These are phyloP conservation scores for Marisa cornuarietis DNA, from an alignment of 1,140 invertebrate species.

Conservation along the genomic window DNA sequence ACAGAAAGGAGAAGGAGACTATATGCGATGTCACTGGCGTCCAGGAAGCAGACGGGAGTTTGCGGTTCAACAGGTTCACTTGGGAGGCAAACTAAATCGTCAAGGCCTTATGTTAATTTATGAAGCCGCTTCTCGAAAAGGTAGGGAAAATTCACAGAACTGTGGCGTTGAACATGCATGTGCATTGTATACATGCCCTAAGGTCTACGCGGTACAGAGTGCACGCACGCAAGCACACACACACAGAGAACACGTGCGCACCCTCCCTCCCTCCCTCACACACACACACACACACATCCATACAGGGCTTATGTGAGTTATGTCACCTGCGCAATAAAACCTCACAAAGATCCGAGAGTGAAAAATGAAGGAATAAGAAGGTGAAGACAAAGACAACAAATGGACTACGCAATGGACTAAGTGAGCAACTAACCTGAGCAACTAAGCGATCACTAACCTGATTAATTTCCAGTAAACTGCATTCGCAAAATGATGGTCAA, in stretches of 20 bases:
- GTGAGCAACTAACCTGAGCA: neutral
- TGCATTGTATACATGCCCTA: too few relatives aligned
- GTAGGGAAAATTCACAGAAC: too few relatives aligned
- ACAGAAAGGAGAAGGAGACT: too few relatives aligned
- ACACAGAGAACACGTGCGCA: neutral
- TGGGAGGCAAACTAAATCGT: too few relatives aligned
- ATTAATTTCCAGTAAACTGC: neutral
- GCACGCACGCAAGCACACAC: neutral
- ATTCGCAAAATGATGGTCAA: too few relatives aligned
- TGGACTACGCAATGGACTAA: neutral
- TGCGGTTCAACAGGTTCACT: too few relatives aligned
- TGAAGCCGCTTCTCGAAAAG: too few relatives aligned
- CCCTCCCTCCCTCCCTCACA: neutral
- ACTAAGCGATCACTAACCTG: neutral
- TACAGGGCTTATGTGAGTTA: neutral
- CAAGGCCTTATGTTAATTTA: too few relatives aligned
- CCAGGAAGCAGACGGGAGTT: too few relatives aligned
- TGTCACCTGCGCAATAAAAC: neutral
- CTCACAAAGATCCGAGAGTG: too few relatives aligned
- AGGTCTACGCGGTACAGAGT: neutral
- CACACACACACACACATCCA: slow-evolving; percentile 6
- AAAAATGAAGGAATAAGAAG: neutral
- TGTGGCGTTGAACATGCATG: too few relatives aligned
- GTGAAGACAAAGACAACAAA: neutral
- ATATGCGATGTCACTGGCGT: too few relatives aligned